Evolutionary conservation across 2,797 vertebrate species (phyloP), one percentile per base, ranked within the genome.

Genomic region (Petrocephalus schoutedeni): DNA sequence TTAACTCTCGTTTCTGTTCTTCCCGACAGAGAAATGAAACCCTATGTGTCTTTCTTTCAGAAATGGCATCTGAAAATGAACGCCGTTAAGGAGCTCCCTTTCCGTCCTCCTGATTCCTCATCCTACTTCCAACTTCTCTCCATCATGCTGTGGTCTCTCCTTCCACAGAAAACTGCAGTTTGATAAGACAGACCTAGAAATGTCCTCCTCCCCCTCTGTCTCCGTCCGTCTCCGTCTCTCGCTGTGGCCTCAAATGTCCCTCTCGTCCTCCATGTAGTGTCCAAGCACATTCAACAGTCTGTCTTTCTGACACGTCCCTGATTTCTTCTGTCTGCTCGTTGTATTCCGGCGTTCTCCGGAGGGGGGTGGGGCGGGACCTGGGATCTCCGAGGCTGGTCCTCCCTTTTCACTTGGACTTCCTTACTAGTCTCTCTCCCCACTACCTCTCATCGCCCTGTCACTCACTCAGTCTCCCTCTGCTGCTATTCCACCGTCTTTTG

Each of bases 341-440:
- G 93, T 94, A 94, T 94, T 94, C 92, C 86, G 92, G 91, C 88
- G 89, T 91, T 94, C 94, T 93, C 92, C 87, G 82, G 91, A 92
- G 94, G 94, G 86, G 87, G 93, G 93, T 92, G 93, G 94, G 92
- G 83, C n/a, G 41, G 92, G 89, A 89, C 91, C 90, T 91, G 57
- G 92, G 93, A 94, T 93, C 92, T 92, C 87, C 87, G 54, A 12
- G 28, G 87, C 49, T 91, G 90, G 88, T 89, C 89, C 87, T 88
- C 57, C 84, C 86, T 89, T 88, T 88, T 88, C 85, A 89, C 89
- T 89, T 88, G 88, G 74, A 80, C 74, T 49, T n/a, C 74, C 16
- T 80, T 2, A 1, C 41, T 89, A n/a, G 58, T 88, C 87, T 85
- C 45, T 87, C 85, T 87, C 87, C 84, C 71, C 85, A 85, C 89